Conservation (phyloP, 2,797 vertebrate genomes). For the Poeciliopsis gracilis region DNA sequence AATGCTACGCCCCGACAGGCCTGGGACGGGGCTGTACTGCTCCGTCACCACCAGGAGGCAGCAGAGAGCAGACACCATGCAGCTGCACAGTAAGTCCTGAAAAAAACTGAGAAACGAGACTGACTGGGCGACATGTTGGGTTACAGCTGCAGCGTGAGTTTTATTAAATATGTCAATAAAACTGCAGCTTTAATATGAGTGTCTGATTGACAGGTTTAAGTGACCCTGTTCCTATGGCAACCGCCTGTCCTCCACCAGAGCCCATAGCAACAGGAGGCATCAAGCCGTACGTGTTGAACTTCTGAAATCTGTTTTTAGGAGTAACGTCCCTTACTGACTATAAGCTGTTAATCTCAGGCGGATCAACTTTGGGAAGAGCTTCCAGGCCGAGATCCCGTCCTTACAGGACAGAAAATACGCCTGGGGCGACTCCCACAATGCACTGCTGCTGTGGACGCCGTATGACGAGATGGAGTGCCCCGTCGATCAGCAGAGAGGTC, state of each 20-base stretch:
- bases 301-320: background rate
- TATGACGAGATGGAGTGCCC: conserved; percentile 84
- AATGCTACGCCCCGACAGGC: conserved; percentile 89
- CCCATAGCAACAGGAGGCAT: conserved; percentile 78
- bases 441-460: conserved; percentile 88
- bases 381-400: conserved; percentile 90
- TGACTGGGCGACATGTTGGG: no score
- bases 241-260: conserved; percentile 69
- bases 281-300: conserved; percentile 81
- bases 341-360: conserved; percentile 73
- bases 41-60: conserved; percentile 73
- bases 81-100: conserved; percentile 33
- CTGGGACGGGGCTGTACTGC: conserved; percentile 89
- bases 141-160: no score
- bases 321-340: background rate
- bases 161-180: no score
- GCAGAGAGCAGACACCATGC: conserved; percentile 66
- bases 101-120: background rate
- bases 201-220: conserved; percentile 77
- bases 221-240: conserved; percentile 73
- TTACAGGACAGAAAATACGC: conserved; percentile 70
- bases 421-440: conserved; percentile 82
- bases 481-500: conserved; percentile 87
- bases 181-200: background rate
- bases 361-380: conserved; percentile 89